Evolutionary conservation across 2,888 invertebrate species (phyloP).

Genomic region (Luperina nickerlii): DNA sequence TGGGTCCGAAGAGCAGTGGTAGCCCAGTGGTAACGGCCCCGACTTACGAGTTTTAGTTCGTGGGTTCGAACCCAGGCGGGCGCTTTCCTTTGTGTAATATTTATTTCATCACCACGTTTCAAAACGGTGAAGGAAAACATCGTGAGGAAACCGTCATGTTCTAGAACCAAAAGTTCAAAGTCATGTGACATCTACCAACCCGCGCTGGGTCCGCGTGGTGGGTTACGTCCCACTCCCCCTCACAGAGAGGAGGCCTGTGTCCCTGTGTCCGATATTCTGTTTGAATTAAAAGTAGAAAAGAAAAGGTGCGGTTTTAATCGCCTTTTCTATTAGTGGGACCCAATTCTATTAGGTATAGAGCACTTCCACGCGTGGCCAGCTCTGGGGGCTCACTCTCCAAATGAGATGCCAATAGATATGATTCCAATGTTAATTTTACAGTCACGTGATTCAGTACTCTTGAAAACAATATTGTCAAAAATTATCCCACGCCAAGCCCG

Average conservation of each 20-base stretch:
- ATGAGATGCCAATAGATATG: too few species aligned
- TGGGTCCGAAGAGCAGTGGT: neutral
- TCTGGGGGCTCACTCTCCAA: too few species aligned
- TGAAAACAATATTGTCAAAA: too few species aligned
- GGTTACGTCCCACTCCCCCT: neutral
- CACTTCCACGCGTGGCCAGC: neutral
- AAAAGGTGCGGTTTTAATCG: neutral
- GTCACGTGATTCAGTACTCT: too few species aligned
- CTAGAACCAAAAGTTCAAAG: neutral
- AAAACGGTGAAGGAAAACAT: neutral
- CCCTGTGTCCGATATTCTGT: neutral
- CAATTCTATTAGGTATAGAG: neutral
- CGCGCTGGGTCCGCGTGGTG: neutral
- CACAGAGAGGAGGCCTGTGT: neutral
- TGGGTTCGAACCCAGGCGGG: too few species aligned
- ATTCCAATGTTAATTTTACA: too few species aligned
- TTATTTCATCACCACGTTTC: neutral
- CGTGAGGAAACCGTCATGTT: too few species aligned
- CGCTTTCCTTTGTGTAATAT: neutral
- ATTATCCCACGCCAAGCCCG: too few species aligned
- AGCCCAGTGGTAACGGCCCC: too few species aligned
- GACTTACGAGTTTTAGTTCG: too few species aligned
- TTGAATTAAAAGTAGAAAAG: neutral
- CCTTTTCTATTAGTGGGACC: neutral
- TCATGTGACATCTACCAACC: neutral